Conservation (phyloP, 2,888 invertebrate species). For the Eupeodes luniger region DNA sequence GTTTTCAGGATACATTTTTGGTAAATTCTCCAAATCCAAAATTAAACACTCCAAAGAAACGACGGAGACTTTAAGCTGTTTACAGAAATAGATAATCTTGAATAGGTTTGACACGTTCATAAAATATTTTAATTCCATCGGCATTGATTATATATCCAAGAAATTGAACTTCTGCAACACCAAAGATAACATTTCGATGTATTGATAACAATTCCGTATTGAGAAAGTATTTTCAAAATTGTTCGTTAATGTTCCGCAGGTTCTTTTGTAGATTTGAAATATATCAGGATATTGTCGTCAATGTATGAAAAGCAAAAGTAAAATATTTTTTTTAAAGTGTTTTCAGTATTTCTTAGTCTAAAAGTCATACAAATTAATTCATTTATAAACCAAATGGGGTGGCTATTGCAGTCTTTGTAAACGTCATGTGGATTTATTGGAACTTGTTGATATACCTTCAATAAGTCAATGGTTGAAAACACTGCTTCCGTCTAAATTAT, state of each 20-base stretch:
- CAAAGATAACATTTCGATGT: too few relatives aligned
- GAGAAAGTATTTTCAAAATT: neutral
- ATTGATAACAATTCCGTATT: neutral
- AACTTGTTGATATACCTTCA: too few relatives aligned
- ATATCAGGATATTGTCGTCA: neutral
- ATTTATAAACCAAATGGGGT: too few relatives aligned
- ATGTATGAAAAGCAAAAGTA: neutral
- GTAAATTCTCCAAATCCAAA: neutral
- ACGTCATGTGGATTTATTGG: too few relatives aligned
- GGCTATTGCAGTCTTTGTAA: too few relatives aligned
- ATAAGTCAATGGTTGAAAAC: too few relatives aligned
- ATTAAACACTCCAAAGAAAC: neutral
- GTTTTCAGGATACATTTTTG: neutral
- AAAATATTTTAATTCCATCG: too few relatives aligned
- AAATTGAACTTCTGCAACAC: neutral
- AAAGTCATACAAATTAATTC: too few relatives aligned
- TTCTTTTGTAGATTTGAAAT: neutral
- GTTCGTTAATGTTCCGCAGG: neutral
- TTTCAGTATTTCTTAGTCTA: too few relatives aligned
- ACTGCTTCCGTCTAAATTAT: too few relatives aligned
- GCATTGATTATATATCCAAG: too few relatives aligned
- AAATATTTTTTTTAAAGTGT: too few relatives aligned
- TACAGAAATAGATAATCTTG: slow-evolving; percentile 2
- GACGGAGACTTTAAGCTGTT: neutral
- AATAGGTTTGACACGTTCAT: neutral